phyloP scores from a whole-genome alignment of 2,113 vertebrate species.

The Meriones unguiculatus region DNA sequence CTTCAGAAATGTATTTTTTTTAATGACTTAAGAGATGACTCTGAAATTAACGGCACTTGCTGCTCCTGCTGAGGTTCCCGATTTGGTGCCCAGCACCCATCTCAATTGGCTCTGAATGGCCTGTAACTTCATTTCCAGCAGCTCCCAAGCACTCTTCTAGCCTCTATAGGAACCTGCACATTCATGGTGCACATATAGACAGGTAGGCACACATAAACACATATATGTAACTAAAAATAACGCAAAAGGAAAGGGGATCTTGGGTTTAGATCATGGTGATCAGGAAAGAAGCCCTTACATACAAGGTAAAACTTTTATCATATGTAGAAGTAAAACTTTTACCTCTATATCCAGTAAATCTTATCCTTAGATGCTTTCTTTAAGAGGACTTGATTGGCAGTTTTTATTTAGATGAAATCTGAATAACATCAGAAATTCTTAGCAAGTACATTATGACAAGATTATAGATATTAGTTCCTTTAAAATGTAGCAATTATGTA shows the following conservation, averaged over 20 bases:
- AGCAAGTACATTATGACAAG: background rate
- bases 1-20: background rate
- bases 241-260: background rate
- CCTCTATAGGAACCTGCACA: background rate
- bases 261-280: background rate
- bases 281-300: background rate
- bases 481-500: background rate
- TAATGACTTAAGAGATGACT: background rate
- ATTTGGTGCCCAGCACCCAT: background rate
- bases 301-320: background rate
- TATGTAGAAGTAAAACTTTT: background rate
- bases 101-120: background rate
- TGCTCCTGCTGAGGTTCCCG: background rate
- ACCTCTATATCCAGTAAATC: background rate
- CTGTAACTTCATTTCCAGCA: background rate
- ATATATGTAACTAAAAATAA: background rate
- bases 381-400: background rate
- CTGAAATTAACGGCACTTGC: background rate
- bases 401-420: background rate
- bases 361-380: background rate
- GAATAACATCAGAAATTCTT: conserved; percentile 10
- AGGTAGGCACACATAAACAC: background rate
- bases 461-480: conserved; percentile 8
- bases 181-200: background rate
- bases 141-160: background rate